Percentiles rank a stretch among this genome's conserved stretches.
These are phyloP conservation scores for Tupaia tana DNA, from an alignment of 2,113 vertebrate genomes.

Conservation along the genomic window DNA sequence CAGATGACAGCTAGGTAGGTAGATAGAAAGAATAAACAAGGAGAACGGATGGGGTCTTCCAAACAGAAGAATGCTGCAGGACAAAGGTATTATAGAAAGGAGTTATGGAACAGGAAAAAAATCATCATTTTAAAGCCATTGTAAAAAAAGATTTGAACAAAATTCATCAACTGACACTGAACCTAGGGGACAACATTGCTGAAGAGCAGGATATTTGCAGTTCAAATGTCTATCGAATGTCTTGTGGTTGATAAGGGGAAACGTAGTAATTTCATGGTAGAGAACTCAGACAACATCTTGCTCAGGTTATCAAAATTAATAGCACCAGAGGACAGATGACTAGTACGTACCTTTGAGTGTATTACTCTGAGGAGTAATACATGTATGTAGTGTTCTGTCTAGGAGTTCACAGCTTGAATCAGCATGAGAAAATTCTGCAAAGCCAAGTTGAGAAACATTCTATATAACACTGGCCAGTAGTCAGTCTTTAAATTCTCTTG, in stretches of 20 bases:
- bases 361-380: neutral
- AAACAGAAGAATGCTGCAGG: neutral
- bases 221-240: neutral
- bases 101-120: neutral
- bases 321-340: neutral
- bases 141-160: neutral
- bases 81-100: neutral
- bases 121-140: neutral
- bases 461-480: neutral
- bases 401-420: neutral
- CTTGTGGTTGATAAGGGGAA: neutral
- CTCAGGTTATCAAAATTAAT: neutral
- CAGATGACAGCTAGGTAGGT: neutral
- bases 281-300: neutral
- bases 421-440: neutral
- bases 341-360: neutral
- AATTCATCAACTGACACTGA: slow-evolving; percentile 5
- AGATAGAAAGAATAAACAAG: neutral
- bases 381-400: neutral
- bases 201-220: neutral
- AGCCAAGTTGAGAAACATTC: neutral
- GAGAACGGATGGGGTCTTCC: neutral
- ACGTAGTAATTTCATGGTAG: neutral
- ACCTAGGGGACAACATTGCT: neutral
- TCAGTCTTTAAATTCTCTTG: neutral